Percentiles rank a stretch among this genome's conserved stretches.
Conservation (phyloP, 2,797 vertebrate species). For the Lemur catta region DNA sequence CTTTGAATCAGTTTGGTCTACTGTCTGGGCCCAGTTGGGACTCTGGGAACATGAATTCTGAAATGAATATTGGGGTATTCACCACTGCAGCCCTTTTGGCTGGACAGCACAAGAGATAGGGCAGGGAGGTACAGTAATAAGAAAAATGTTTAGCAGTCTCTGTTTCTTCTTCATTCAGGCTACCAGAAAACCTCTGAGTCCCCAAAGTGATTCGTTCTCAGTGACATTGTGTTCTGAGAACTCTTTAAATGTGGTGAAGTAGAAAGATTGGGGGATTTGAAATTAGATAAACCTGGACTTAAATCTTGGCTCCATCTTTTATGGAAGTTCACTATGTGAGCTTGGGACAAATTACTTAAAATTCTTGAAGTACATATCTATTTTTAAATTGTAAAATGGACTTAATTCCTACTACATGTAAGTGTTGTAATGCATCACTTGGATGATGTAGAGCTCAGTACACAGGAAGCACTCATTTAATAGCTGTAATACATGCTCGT, state of each 20-base stretch:
- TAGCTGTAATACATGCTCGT: background rate
- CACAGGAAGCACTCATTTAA: background rate
- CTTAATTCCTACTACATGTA: background rate
- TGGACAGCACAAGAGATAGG: background rate
- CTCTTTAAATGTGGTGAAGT: background rate
- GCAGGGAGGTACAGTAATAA: background rate
- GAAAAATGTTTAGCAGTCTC: conserved; percentile 15
- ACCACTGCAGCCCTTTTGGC: background rate
- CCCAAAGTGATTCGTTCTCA: background rate
- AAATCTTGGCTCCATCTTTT: background rate
- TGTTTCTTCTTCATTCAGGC: background rate
- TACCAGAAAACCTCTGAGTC: conserved; percentile 21
- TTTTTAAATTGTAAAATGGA: background rate
- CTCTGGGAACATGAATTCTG: conserved; percentile 10
- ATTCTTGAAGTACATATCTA: background rate
- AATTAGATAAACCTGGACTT: conserved; percentile 5
- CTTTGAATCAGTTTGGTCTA: conserved; percentile 44
- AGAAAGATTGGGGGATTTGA: background rate
- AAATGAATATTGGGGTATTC: conserved; percentile 20
- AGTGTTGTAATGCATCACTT: background rate
- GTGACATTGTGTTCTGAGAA: conserved; percentile 15
- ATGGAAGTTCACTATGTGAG: background rate
- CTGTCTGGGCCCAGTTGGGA: background rate
- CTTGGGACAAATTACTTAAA: background rate
- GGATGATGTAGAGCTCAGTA: background rate